Conservation (phyloP, 1,140 invertebrate genomes). For the Rhizoglyphus robini region DNA sequence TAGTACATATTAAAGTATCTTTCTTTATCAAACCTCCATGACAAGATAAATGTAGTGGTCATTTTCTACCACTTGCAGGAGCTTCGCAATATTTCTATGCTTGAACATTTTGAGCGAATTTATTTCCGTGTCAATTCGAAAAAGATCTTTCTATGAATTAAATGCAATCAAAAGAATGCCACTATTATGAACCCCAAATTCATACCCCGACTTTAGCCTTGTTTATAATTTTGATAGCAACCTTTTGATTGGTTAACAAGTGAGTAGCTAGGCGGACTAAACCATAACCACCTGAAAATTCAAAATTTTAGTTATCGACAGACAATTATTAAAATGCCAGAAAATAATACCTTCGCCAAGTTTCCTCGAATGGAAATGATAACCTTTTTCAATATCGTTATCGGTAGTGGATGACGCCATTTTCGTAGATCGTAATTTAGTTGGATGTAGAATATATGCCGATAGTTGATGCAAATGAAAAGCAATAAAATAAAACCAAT, state of each 20-base stretch:
- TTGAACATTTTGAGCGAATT: conserved; percentile 59
- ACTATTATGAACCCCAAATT: background rate
- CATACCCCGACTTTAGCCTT: conserved; percentile 52
- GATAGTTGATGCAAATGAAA: background rate
- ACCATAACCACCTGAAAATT: conserved; percentile 51
- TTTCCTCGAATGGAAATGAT: conserved; percentile 20
- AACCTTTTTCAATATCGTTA: conserved; percentile 7
- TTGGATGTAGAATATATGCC: background rate
- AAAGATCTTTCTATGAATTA: conserved; percentile 59
- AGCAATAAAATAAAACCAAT: background rate
- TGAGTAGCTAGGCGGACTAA: conserved; percentile 67
- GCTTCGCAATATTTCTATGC: conserved; percentile 67
- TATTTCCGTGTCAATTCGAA: conserved; percentile 59
- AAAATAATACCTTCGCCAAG: conserved; percentile 22
- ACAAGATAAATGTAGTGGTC: conserved; percentile 52
- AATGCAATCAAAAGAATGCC: conserved; percentile 24
- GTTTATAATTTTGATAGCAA: conserved; percentile 72
- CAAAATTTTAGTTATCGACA: background rate
- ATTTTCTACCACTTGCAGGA: conserved; percentile 69
- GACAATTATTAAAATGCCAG: background rate
- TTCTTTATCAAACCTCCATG: conserved; percentile 43
- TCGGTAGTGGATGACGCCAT: background rate
- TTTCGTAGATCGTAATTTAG: background rate
- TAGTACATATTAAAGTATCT: conserved; percentile 4
- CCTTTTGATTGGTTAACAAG: conserved; percentile 57